Percentiles rank a stretch among this genome's conserved stretches.
Conservation (phyloP, 2,888 invertebrate genomes). For the Megaustenia siamemsis region DNA sequence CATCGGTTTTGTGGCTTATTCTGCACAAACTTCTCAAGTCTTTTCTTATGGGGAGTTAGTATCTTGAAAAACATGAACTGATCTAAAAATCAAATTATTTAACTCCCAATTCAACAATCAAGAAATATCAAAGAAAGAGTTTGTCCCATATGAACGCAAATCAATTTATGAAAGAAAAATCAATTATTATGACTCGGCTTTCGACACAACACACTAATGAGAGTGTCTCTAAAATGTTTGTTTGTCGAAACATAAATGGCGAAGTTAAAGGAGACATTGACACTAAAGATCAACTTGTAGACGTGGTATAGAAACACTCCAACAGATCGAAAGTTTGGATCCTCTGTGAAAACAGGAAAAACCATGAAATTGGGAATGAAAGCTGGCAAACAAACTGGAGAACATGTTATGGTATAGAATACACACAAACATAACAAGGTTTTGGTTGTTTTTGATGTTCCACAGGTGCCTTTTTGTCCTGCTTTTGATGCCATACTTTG, state of each 20-base stretch:
- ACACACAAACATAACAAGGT: conserved; percentile 39
- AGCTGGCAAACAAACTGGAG: conserved; percentile 27
- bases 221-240: conserved; percentile 22
- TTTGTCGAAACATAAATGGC: conserved; percentile 42
- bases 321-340: conserved; percentile 32
- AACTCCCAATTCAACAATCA: too few species aligned
- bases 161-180: too few species aligned
- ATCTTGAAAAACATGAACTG: too few species aligned
- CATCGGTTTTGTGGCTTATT: too few species aligned
- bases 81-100: too few species aligned
- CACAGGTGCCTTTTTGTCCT: background rate
- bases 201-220: background rate
- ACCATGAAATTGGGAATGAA: conserved; percentile 35
- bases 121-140: too few species aligned
- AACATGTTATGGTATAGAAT: conserved; percentile 28
- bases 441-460: conserved; percentile 36
- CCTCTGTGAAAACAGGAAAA: conserved; percentile 30
- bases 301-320: conserved; percentile 36
- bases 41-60: too few species aligned
- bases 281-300: conserved; percentile 17
- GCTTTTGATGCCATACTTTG: background rate
- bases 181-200: background rate
- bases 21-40: too few species aligned
- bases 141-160: too few species aligned
- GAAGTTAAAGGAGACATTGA: conserved; percentile 46